Evolutionary conservation across 1,140 invertebrate species (phyloP).

Genomic region (Drosophila subpulchrella): DNA sequence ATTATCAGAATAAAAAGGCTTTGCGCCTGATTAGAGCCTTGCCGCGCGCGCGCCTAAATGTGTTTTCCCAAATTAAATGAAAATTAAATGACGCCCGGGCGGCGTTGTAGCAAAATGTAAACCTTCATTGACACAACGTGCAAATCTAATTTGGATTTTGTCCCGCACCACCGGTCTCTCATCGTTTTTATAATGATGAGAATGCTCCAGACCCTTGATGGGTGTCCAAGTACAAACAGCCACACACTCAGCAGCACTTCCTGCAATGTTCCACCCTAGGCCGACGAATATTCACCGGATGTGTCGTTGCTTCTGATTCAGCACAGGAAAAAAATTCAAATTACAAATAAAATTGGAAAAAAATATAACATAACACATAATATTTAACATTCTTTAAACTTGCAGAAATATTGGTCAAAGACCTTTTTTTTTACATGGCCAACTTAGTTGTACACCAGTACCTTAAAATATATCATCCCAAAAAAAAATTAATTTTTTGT

Average conservation of each 20-base stretch:
- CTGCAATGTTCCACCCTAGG: slow-evolving; percentile 26
- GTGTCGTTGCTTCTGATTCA: slow-evolving; percentile 33
- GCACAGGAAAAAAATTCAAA: slow-evolving; percentile 5
- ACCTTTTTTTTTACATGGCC: too few relatives aligned
- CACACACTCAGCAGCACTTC: slow-evolving; percentile 25
- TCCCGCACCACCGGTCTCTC: slow-evolving; percentile 28
- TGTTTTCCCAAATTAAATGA: slow-evolving; percentile 67
- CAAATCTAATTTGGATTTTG: slow-evolving; percentile 66
- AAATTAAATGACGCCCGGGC: slow-evolving; percentile 53
- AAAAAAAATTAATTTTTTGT: too few relatives aligned
- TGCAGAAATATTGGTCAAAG: too few relatives aligned
- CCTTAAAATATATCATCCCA: too few relatives aligned
- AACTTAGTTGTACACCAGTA: too few relatives aligned
- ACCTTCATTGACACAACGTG: slow-evolving; percentile 47
- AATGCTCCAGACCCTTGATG: slow-evolving; percentile 43
- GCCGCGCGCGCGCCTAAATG: slow-evolving; percentile 31
- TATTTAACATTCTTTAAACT: too few relatives aligned
- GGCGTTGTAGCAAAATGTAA: slow-evolving; percentile 6
- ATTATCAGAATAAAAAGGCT: slow-evolving; percentile 81
- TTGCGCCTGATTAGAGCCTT: slow-evolving; percentile 75
- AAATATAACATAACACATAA: too few relatives aligned
- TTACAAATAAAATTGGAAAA: neutral
- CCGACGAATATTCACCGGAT: slow-evolving; percentile 74
- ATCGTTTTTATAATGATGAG: slow-evolving; percentile 61
- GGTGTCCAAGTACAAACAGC: slow-evolving; percentile 28